These are phyloP conservation scores for Rhagonycha lutea DNA, from an alignment of 2,888 invertebrate genomes.

Conservation along the genomic window DNA sequence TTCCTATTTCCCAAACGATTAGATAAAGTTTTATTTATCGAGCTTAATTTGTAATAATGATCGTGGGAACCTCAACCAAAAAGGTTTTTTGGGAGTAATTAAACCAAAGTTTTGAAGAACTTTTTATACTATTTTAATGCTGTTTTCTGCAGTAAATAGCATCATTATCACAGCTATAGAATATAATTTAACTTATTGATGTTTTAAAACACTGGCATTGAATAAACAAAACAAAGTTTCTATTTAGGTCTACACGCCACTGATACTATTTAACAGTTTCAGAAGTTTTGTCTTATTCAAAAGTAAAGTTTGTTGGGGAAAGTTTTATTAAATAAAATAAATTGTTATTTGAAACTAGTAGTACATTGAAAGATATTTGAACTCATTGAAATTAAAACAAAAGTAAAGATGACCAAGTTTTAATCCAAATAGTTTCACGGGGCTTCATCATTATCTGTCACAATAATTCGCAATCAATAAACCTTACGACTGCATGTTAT, in stretches of 20 bases:
- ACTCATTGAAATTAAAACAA: neutral
- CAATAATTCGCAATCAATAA: constrained; percentile 40
- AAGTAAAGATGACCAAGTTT: constrained; percentile 24
- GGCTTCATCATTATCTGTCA: constrained; percentile 38
- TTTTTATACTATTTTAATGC: neutral
- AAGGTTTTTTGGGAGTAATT: neutral
- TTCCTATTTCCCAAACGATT: neutral
- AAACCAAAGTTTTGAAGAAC: neutral
- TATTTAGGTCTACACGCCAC: neutral
- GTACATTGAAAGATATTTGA: neutral
- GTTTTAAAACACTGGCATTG: neutral
- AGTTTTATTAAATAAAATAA: neutral
- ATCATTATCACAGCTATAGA: neutral
- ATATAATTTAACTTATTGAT: neutral
- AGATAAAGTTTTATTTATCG: neutral
- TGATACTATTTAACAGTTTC: neutral
- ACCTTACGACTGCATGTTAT: constrained; percentile 34
- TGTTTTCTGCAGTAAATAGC: neutral
- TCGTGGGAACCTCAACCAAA: neutral
- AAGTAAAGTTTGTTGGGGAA: neutral
- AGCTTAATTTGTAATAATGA: neutral
- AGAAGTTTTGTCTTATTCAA: neutral
- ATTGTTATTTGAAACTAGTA: neutral
- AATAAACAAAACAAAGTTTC: neutral
- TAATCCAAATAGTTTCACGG: constrained; percentile 36